Evolutionary conservation across 1,140 invertebrate species (phyloP).

Genomic region (Scaptomyza montana): DNA sequence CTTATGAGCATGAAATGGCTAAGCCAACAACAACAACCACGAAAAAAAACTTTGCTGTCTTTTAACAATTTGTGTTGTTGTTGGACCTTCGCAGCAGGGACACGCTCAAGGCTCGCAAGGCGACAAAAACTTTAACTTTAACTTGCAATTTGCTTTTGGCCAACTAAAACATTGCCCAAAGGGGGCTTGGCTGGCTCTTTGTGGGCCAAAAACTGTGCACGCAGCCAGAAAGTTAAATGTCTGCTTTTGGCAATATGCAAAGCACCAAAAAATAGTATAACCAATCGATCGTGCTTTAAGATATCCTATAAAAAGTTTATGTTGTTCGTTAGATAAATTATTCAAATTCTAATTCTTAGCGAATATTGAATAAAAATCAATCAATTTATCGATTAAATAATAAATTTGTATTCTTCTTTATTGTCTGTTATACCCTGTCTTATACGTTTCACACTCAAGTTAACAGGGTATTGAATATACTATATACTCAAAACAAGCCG

Average conservation of each 20-base stretch:
- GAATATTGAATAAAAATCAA: too few relatives aligned
- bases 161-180: conserved; percentile 10
- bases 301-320: neutral
- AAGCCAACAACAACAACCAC: conserved; percentile 2
- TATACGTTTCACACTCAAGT: neutral
- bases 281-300: neutral
- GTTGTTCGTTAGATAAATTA: too few relatives aligned
- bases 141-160: conserved; percentile 30
- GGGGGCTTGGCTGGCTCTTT: conserved; percentile 4
- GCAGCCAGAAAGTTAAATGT: conserved; percentile 38
- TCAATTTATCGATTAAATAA: too few relatives aligned
- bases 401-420: too few relatives aligned
- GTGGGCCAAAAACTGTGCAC: conserved; percentile 17
- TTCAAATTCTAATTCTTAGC: too few relatives aligned
- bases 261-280: neutral
- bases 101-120: conserved; percentile 21
- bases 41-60: conserved; percentile 20
- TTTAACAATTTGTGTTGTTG: neutral
- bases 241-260: conserved; percentile 26
- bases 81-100: conserved; percentile 12
- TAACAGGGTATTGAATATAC: conserved; percentile 20
- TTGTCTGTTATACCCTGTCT: neutral
- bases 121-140: conserved; percentile 39
- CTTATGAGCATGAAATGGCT: conserved; percentile 61
- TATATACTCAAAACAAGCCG: neutral